A percentile compares a stretch with the other conserved stretches of the same genome.
These are phyloP conservation scores for Phthorimaea operculella DNA, from an alignment of 1,140 invertebrate species.

Conservation along the genomic window DNA sequence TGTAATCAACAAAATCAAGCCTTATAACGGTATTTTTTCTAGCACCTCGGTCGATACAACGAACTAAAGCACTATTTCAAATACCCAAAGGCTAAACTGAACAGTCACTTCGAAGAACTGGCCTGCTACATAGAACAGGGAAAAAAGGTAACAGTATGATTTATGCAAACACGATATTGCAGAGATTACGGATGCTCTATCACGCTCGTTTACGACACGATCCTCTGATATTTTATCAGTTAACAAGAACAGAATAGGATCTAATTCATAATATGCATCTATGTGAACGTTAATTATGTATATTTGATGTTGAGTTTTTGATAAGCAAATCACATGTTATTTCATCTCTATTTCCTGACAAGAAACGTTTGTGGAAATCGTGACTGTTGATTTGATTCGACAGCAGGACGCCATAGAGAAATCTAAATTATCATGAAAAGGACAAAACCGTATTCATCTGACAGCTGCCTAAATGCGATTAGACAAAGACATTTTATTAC, in stretches of 20 bases:
- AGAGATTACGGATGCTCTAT: slow-evolving; percentile 3
- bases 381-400: too few relatives aligned
- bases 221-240: not conserved
- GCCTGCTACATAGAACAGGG: slow-evolving; percentile 34
- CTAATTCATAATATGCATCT: not conserved
- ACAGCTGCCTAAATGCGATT: too few relatives aligned
- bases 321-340: too few relatives aligned
- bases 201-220: not conserved
- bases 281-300: too few relatives aligned
- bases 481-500: too few relatives aligned
- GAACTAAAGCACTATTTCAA: slow-evolving; percentile 46
- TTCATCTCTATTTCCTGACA: too few relatives aligned
- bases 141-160: slow-evolving; percentile 32
- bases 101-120: slow-evolving; percentile 52
- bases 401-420: too few relatives aligned
- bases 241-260: not conserved
- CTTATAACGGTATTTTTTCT: slow-evolving; percentile 15
- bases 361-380: too few relatives aligned
- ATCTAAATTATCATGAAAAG: too few relatives aligned
- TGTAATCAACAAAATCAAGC: too few relatives aligned
- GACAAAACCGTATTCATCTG: too few relatives aligned
- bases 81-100: slow-evolving; percentile 37
- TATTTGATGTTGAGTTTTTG: too few relatives aligned
- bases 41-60: slow-evolving; percentile 50
- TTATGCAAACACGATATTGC: slow-evolving; percentile 2